Conservation (phyloP, 2,113 vertebrate genomes). For the Scatophagus argus region DNA sequence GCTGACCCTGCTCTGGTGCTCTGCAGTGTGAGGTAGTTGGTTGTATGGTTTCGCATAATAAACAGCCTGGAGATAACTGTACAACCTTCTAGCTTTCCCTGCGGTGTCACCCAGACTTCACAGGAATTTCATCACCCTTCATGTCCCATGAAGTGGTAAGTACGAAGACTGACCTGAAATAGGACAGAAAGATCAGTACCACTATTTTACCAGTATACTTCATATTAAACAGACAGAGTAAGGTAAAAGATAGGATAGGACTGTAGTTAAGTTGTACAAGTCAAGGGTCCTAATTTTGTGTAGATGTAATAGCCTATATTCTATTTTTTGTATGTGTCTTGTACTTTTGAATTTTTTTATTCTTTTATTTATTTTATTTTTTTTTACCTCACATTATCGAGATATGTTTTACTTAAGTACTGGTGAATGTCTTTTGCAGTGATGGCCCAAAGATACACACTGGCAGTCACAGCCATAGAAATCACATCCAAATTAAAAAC, state of each 20-base stretch:
- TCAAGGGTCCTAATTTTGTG: not conserved
- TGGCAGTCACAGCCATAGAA: not conserved
- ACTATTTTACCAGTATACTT: not conserved
- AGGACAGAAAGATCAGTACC: not conserved
- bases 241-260: not conserved
- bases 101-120: conserved; percentile 82
- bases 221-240: not conserved
- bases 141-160: conserved; percentile 54
- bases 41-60: conserved; percentile 90
- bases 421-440: not conserved
- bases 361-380: no score
- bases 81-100: conserved; percentile 90
- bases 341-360: not conserved
- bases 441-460: not conserved
- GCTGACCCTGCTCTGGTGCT: conserved; percentile 74
- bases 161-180: conserved; percentile 40
- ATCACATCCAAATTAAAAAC: conserved; percentile 19
- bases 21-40: conserved; percentile 89
- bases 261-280: not conserved
- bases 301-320: not conserved
- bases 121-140: not conserved
- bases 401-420: not conserved
- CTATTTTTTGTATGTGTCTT: not conserved
- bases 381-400: not conserved
- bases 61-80: conserved; percentile 89